Evolutionary conservation across 2,113 vertebrate genomes (phyloP).

Genomic region (Archocentrus centrarchus): DNA sequence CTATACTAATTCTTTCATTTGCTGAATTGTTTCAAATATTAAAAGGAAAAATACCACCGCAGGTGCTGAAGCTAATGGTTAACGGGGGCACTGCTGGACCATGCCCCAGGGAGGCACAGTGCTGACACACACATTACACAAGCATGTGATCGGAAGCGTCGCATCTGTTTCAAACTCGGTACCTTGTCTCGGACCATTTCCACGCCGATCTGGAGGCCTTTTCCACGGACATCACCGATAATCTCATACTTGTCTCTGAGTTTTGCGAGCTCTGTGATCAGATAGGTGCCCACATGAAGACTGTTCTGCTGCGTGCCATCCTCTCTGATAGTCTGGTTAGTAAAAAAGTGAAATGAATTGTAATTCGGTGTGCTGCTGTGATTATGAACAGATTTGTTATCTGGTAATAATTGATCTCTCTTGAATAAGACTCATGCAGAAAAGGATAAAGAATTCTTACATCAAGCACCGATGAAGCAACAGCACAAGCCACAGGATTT

Average conservation of each 20-base stretch:
- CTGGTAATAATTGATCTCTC: background rate
- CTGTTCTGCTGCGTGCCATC: slow-evolving; percentile 86
- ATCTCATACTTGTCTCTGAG: slow-evolving; percentile 90
- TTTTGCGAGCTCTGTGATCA: slow-evolving; percentile 87
- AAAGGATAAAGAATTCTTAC: slow-evolving; percentile 72
- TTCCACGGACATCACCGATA: slow-evolving; percentile 93
- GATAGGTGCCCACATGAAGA: slow-evolving; percentile 85
- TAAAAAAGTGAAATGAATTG: background rate
- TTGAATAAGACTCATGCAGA: background rate
- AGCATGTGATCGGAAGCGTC: slow-evolving; percentile 6
- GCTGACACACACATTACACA: slow-evolving; percentile 19
- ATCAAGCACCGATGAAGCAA: slow-evolving; percentile 90
- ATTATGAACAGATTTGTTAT: too few species aligned
- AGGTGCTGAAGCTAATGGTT: slow-evolving; percentile 58
- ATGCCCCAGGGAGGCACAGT: slow-evolving; percentile 4
- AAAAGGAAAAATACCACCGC: background rate
- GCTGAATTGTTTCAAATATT: background rate
- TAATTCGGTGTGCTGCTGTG: background rate
- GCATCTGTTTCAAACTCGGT: background rate
- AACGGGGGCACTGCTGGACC: slow-evolving; percentile 56
- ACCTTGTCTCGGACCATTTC: slow-evolving; percentile 98
- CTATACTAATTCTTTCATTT: background rate
- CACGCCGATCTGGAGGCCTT: slow-evolving; percentile 92
- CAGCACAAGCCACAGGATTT: slow-evolving; percentile 86
- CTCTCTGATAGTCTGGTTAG: slow-evolving; percentile 87